phyloP scores from a whole-genome alignment of 2,888 invertebrate genomes.

The Coenonympha arcania region DNA sequence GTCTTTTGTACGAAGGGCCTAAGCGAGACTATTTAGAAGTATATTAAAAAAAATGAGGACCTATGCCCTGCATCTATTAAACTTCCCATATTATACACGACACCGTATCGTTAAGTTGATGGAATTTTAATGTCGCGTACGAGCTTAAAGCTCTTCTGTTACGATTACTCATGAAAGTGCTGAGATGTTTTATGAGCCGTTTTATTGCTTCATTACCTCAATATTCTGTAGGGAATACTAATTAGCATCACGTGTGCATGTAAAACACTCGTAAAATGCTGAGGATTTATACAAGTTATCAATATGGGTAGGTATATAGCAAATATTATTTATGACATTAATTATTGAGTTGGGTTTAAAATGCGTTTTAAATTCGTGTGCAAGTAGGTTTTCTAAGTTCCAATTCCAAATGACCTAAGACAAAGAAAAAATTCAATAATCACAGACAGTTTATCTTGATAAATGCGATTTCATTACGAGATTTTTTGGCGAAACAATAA shows the following conservation, averaged over 20 bases:
- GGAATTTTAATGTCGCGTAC: slow-evolving; percentile 22
- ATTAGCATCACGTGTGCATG: slow-evolving; percentile 20
- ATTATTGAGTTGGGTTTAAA: background rate
- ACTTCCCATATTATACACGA: slow-evolving; percentile 9
- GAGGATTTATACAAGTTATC: background rate
- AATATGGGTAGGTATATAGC: too few relatives aligned
- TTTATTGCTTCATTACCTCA: slow-evolving; percentile 26
- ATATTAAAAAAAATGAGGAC: background rate
- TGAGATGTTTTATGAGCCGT: slow-evolving; percentile 26
- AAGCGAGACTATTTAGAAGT: too few relatives aligned
- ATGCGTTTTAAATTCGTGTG: background rate
- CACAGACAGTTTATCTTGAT: too few relatives aligned
- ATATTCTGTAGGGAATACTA: slow-evolving; percentile 22
- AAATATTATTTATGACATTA: background rate
- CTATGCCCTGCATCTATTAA: background rate
- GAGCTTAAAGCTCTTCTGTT: slow-evolving; percentile 20
- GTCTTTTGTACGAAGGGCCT: too few relatives aligned
- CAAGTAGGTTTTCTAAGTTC: background rate
- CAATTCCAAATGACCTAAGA: background rate
- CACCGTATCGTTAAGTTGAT: slow-evolving; percentile 9
- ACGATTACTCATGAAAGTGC: slow-evolving; percentile 22
- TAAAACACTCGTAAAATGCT: slow-evolving; percentile 11
- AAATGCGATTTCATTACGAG: too few relatives aligned
- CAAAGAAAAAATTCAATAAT: too few relatives aligned
- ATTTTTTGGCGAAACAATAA: too few relatives aligned